Evolutionary conservation across 2,113 vertebrate genomes (phyloP).

Genomic region (Aphyosemion australe): DNA sequence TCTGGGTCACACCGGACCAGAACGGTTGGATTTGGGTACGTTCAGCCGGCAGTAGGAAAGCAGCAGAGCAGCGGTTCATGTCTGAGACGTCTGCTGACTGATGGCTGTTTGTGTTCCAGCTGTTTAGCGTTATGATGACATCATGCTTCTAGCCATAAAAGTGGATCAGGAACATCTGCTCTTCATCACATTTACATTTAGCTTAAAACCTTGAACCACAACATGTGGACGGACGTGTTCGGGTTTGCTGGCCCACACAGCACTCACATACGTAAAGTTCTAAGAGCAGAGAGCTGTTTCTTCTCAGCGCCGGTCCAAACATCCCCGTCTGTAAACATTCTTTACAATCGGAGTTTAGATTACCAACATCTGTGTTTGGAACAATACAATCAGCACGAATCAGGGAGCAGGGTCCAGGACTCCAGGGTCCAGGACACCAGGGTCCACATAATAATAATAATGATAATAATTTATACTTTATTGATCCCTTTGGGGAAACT

Average conservation of each 20-base stretch:
- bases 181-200: not conserved
- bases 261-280: not conserved
- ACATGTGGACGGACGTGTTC: not conserved
- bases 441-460: no score
- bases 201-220: not conserved
- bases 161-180: not conserved
- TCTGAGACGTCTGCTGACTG: not conserved
- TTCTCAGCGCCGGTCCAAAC: slow-evolving; percentile 19
- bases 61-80: no score
- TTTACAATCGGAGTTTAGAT: slow-evolving; percentile 18
- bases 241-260: not conserved
- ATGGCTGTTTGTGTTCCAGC: slow-evolving; percentile 6
- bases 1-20: no score
- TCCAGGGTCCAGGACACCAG: no score
- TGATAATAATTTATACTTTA: no score
- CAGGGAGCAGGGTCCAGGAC: not conserved
- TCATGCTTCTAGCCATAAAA: not conserved
- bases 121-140: not conserved
- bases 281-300: slow-evolving; percentile 12
- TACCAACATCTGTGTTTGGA: slow-evolving; percentile 55
- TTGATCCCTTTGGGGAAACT: no score
- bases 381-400: slow-evolving; percentile 20
- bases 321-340: not conserved
- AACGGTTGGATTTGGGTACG: no score
- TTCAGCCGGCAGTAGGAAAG: no score